These are phyloP conservation scores for Leucozona laternaria DNA, from an alignment of 2,888 invertebrate genomes.

Conservation along the genomic window DNA sequence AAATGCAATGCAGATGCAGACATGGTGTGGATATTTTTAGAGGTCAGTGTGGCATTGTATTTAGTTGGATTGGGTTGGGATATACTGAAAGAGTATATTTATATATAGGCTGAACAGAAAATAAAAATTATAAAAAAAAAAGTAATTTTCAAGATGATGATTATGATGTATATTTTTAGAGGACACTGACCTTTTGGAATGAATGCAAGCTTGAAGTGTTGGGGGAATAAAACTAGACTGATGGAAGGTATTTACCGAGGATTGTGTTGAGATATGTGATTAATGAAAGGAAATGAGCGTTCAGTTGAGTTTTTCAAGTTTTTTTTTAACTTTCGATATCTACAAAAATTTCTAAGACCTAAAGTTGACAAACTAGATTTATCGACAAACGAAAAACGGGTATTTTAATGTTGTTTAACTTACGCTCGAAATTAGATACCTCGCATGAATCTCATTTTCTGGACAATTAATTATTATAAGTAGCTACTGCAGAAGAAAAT, in stretches of 20 bases:
- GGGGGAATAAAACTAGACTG: not conserved
- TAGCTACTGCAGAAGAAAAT: too few species aligned
- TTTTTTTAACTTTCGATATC: too few species aligned
- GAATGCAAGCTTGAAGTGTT: not conserved
- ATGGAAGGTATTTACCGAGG: not conserved
- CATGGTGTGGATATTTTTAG: slow-evolving; percentile 64
- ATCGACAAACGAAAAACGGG: too few species aligned
- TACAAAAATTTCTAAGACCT: too few species aligned
- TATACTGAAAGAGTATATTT: slow-evolving; percentile 1
- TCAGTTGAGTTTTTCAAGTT: too few species aligned
- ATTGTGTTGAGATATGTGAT: not conserved
- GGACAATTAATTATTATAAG: too few species aligned
- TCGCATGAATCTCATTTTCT: too few species aligned
- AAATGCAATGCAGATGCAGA: slow-evolving; percentile 54
- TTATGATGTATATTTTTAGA: slow-evolving; percentile 46
- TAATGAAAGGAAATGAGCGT: not conserved
- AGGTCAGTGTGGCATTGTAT: slow-evolving; percentile 74
- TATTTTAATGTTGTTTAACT: too few species aligned
- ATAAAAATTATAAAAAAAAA: not conserved
- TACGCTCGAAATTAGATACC: too few species aligned
- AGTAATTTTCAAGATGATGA: not conserved
- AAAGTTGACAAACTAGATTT: too few species aligned
- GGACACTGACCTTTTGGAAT: slow-evolving; percentile 52
- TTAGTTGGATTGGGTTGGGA: not conserved
- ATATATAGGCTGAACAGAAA: not conserved